A percentile compares a stretch with the other conserved stretches of the same genome.
Conservation (phyloP, 2,797 vertebrate genomes). For the Aplochiton taeniatus region DNA sequence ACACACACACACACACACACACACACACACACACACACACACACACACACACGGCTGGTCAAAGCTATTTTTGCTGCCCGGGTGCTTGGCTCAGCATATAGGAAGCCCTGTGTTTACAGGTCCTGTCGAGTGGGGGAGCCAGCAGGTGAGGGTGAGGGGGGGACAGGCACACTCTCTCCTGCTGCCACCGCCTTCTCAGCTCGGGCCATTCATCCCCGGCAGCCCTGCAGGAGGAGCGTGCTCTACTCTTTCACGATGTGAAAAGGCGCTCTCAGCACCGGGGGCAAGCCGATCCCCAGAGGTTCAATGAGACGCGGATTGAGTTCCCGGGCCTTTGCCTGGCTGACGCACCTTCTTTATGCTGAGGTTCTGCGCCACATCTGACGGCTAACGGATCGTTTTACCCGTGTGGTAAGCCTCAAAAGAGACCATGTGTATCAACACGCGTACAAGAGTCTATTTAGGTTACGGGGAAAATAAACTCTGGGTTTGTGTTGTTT, state of each 20-base stretch:
- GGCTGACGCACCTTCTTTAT: background rate
- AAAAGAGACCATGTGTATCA: too few species aligned
- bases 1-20: too few species aligned
- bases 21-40: too few species aligned
- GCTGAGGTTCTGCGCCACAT: conserved; percentile 11
- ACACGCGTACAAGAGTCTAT: too few species aligned
- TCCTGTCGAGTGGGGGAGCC: too few species aligned
- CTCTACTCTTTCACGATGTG: conserved; percentile 58
- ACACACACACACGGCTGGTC: too few species aligned
- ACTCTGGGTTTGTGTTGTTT: conserved; percentile 8
- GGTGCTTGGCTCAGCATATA: too few species aligned
- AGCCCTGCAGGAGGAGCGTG: conserved; percentile 62
- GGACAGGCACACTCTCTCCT: conserved; percentile 28
- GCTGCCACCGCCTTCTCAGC: conserved; percentile 50
- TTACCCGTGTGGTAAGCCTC: too few species aligned
- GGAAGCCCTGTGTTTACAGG: too few species aligned
- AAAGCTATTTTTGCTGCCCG: too few species aligned
- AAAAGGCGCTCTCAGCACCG: conserved; percentile 60
- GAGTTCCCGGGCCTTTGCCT: conserved; percentile 30
- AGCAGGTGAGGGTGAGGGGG: too few species aligned
- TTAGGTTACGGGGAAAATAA: too few species aligned
- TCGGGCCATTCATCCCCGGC: conserved; percentile 63
- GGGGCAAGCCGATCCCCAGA: conserved; percentile 13
- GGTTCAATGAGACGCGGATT: conserved; percentile 31
- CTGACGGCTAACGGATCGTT: background rate